Evolutionary conservation across 2,797 vertebrate species (phyloP), one percentile per base, ranked within the genome.

Genomic region (Sebastes taczanowskii): DNA sequence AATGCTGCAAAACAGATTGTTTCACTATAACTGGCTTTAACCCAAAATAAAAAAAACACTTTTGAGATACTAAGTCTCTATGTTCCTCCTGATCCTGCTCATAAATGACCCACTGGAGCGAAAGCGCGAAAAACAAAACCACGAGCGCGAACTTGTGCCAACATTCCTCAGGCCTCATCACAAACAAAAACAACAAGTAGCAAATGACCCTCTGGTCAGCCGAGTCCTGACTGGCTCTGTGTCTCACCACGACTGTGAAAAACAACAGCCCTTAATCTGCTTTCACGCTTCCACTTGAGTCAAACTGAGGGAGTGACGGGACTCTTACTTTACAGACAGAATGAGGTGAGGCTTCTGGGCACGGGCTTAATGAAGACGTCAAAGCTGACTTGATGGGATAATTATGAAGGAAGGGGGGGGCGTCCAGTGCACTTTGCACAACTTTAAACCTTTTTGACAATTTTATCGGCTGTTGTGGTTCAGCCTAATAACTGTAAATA

Each of bases 191-290:
- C 89, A 93, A 94, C 91, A 83, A 93, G 88, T 68, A 88, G 92
- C 90, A 90, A 94, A 91, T 91, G 89, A 91, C 86, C 86, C 86
- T 91, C 81, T 93, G 91, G 94, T 93, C 94, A 93, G 89, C 89
- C 82, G 89, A 91, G 88, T 88, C 79, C 86, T 81, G 88, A 94
- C 91, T 94, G 92, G 91, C 92, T 93, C 87, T 29, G 89, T 72
- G 85, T 92, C 86, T 74, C 78, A 76, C 80, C 86, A 83, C 76
- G 77, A 91, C 90, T 91, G 91, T 90, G 92, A 94, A 93, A 95
- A 95, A 95, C 94, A 95, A 93, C 91, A 89, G 91, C 85, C 72
- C 88, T 88, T 95, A 95, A 96, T 95, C 94, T 93, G 91, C 93
- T 95, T 95, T 95, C 92, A 95, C 91, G 89, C 92, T 92, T 87